phyloP scores from a whole-genome alignment of 2,888 invertebrate species.

The Machimus atricapillus region DNA sequence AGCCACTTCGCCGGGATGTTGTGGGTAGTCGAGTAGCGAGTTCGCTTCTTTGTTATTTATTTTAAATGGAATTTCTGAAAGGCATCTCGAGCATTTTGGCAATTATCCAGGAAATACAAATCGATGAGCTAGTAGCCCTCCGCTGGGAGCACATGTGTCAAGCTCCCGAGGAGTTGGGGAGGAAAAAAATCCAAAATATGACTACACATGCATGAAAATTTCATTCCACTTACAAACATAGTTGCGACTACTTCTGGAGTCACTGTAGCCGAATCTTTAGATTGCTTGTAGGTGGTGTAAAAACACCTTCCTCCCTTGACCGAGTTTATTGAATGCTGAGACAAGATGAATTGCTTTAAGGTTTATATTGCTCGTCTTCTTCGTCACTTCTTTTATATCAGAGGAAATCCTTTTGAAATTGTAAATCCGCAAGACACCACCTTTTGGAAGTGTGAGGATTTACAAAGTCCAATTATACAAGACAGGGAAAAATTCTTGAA shows the following conservation, averaged over 20 bases:
- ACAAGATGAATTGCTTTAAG: neutral
- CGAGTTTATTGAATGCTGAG: neutral
- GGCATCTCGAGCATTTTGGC: slow-evolving; percentile 6
- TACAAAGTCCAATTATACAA: neutral
- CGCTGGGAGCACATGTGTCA: neutral
- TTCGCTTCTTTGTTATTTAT: slow-evolving; percentile 14
- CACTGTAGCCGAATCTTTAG: neutral
- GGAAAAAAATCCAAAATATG: neutral
- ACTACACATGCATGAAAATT: neutral
- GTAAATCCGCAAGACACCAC: neutral
- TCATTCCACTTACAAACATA: neutral
- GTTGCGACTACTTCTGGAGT: neutral
- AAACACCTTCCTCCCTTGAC: neutral
- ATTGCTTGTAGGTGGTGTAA: neutral
- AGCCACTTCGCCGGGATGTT: neutral
- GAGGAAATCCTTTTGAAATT: neutral
- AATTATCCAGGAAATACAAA: slow-evolving; percentile 32
- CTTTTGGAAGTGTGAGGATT: neutral
- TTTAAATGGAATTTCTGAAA: slow-evolving; percentile 28
- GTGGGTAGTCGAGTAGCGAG: neutral
- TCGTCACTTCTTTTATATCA: neutral
- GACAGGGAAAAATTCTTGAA: neutral
- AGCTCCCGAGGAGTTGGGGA: neutral
- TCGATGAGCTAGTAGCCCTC: neutral
- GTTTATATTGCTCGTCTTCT: neutral